A percentile compares a stretch with the other conserved stretches of the same genome.
These are phyloP conservation scores for Pachyuromys duprasi DNA, from an alignment of 2,797 vertebrate species.

Conservation along the genomic window DNA sequence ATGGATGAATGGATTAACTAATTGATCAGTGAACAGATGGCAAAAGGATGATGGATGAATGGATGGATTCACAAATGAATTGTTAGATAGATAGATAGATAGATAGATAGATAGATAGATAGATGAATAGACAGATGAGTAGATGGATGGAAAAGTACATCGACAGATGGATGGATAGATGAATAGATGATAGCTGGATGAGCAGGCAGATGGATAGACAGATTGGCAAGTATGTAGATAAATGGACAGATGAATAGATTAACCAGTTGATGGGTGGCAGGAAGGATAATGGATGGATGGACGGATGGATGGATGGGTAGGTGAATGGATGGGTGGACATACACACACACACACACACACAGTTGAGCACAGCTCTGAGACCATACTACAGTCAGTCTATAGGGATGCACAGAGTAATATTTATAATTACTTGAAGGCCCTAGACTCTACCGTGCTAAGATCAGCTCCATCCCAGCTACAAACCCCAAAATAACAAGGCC, in stretches of 20 bases:
- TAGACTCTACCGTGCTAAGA: not conserved
- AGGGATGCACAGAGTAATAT: not conserved
- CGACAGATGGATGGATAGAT: not conserved
- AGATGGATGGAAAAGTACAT: no score
- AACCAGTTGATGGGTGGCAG: no score
- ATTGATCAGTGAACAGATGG: not conserved
- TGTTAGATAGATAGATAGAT: not conserved
- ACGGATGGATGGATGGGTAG: not conserved
- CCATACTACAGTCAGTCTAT: not conserved
- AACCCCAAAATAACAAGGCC: not conserved
- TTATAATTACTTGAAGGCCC: conserved; percentile 3
- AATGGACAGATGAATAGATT: not conserved
- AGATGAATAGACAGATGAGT: not conserved
- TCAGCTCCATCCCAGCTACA: conserved; percentile 24
- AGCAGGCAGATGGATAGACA: not conserved
- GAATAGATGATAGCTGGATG: not conserved
- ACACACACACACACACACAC: not conserved
- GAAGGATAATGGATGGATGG: no score
- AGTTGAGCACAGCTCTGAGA: not conserved
- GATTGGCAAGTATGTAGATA: not conserved
- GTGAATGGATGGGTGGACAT: not conserved
- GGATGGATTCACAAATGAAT: no score
- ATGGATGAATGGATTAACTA: not conserved
- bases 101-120: not conserved
- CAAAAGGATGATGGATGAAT: not conserved